Evolutionary conservation across 1,140 invertebrate species (phyloP).

Genomic region (Chionoecetes opilio): DNA sequence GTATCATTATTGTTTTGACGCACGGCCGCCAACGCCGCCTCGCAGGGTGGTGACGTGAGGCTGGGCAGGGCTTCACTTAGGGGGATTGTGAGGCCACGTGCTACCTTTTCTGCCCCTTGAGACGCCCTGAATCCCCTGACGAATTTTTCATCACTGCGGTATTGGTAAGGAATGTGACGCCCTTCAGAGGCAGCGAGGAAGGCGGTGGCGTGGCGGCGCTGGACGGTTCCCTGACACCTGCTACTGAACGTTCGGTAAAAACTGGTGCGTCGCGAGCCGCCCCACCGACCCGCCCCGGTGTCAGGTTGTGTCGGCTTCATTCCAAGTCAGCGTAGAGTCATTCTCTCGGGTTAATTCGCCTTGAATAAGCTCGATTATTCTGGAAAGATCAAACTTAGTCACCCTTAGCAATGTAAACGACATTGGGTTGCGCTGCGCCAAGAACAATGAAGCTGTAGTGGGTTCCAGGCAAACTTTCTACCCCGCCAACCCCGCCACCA

Average conservation of each 20-base stretch:
- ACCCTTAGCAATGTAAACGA: conserved; percentile 28
- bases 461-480: not conserved
- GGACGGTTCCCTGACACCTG: conserved; percentile 4
- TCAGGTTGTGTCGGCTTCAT: not conserved
- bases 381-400: conserved; percentile 9
- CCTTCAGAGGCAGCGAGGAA: not conserved
- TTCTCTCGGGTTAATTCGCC: not conserved
- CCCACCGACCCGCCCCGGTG: not conserved
- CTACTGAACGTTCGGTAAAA: not conserved
- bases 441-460: conserved; percentile 19
- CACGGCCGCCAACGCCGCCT: not conserved
- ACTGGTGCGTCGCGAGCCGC: not conserved
- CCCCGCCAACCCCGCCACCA: not conserved
- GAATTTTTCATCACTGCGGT: not conserved
- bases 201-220: not conserved
- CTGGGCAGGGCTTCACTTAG: not conserved
- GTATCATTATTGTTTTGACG: not conserved
- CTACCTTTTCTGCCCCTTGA: not conserved
- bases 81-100: not conserved
- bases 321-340: not conserved
- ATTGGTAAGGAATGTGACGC: not conserved
- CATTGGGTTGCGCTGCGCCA: conserved; percentile 2
- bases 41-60: too few relatives aligned
- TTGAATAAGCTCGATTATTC: conserved; percentile 9
- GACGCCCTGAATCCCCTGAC: not conserved